Base-by-base conservation (phyloP, 2,888 invertebrate species). In the Rotaria macrura region DNA sequence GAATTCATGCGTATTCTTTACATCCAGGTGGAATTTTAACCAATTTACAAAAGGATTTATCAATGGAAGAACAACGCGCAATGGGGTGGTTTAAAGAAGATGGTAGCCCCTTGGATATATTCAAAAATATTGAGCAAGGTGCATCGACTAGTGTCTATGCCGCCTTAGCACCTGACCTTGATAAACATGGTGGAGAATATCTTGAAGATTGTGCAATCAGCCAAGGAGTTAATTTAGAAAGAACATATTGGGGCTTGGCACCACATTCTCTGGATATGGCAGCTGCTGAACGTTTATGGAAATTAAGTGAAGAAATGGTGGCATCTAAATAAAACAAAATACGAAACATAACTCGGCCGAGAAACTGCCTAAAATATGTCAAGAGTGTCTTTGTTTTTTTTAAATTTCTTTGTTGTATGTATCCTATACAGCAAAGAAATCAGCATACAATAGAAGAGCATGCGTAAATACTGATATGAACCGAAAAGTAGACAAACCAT, bases 101-200 rank as follows among this genome's bases (percentile, higher is more conserved):
- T 54, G 84, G 84, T 52, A 84, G 14, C 12, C 12, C 10, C 14
- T 2, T 10, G 38, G 52, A 34, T 38, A 10, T 7, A 25, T 84
- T 84, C 10, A 84, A 84, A 54, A 84, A 1, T 23, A 23, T 84
- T 55, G 84, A 84, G 49, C 84, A 84, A 84, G 84, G 84, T 34
- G 84, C 84, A 84, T 52, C 52, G 6, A 84, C 84, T 25, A 84
- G 54, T 55, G 55, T 84, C 12, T 84, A 49, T 29, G 55, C 84
- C 23, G 84, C 84, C 1, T 34, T 84, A 40, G 52, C 84, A 54
- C 52, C 84, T 52, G 84, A 55, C 12, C 40, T 84, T 34, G 84
- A 84, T 38, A 25, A 54, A 5, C 47, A 47, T 14, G 54, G 54
- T 54, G 84, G 84, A 29, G 34, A 49, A 12, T 84, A 84, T 84